Evolutionary conservation across 2,797 vertebrate species (phyloP), one percentile per base, ranked within the genome.

Genomic region (Myotis pilosus): DNA sequence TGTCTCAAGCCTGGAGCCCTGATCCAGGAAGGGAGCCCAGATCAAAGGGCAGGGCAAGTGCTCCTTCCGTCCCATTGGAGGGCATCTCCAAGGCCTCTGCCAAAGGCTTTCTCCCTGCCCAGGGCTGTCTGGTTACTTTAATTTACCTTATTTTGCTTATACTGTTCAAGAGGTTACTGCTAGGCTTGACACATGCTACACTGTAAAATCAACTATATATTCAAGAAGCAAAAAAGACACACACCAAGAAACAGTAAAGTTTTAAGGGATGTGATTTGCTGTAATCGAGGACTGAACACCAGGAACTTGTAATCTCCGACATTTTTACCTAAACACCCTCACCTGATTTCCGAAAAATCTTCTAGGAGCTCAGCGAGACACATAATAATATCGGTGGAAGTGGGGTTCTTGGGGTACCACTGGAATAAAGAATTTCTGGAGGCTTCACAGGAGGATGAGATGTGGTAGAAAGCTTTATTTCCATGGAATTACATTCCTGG

Each of bases 101-200:
- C 30, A 66, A 44, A 62, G 15, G 30, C 51, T 72, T 76, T 82
- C 49, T 85, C 53, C 28, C 51, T 25, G 62, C 38, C 51, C 12
- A 17, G 20, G 23, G 30, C 66, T 49, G 11, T 33, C 78, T 55
- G 71, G 15, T 36, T 28, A 30, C 23, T 60, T 72, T 20, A 55
- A 19, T 69, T 80, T 38, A 76, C 69, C 87, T 82, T 79, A 41
- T 57, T 93, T 82, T 88, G 49, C n/a, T 75, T 85, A 49, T 17
- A 33, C 30, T 25, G 3, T n/a, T 68, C 81, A 20, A 23, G 69
- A 85, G 16, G 53, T 20, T 55, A 53, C 25, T 64, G 25, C 62
- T 87, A 81, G 38, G 3, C 22, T 86, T 87, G 12, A 53, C 6
- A 80, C 25, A 44, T 3, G 22, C 13, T 22, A 7, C 9, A 10